Base-by-base conservation (phyloP, 2,797 vertebrate genomes). In the Sarcoramphus papa region DNA sequence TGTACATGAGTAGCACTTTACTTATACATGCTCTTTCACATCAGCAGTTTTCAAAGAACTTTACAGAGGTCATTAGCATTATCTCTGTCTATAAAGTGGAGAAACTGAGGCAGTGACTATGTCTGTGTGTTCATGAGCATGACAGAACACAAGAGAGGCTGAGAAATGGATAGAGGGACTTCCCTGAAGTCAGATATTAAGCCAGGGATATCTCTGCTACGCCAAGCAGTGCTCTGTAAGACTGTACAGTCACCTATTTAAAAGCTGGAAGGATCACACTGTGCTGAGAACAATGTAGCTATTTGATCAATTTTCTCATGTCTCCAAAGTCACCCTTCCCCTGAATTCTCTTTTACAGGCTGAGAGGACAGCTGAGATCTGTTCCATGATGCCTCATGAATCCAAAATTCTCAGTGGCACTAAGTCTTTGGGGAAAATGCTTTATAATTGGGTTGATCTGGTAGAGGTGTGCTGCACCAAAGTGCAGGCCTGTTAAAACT, bases 41-140 rank as follows among this genome's bases (percentile, higher is more conserved):
- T 43, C 22, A 53, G 35, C 22, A 76, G 35, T 72, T 91, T 85
- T 62, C 65, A 50, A 86, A 85, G 45, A 85, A 72, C 30, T 81
- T 95, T 60, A 33, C n/a, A 54, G 57, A 54, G 24, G 18, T 54
- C 14, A 17, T 91, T 72, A 51, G 4, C 27, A 48, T 80, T 64
- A 53, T 70, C 54, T 85, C 13, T 83, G 67, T 28, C 41, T 65
- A 12, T 57, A 48, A 81, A 78, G 35, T 45, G 41, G 48, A 85
- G 81, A 94, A 95, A 93, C 78, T 63, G 86, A 93, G 92, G 67
- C 74, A 91, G 35, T n/a, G 30, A 43, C 80, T 81, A 8, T 53
- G 23, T 75, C 40, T 87, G 14, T 76, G 51, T 51, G 54, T 40
- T 89, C 28, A 5, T 33, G 37, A 0, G 1, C 7, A 1, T n/a